These are phyloP conservation scores for Nomada goodeniana DNA, from an alignment of 2,888 invertebrate genomes.

Conservation along the genomic window DNA sequence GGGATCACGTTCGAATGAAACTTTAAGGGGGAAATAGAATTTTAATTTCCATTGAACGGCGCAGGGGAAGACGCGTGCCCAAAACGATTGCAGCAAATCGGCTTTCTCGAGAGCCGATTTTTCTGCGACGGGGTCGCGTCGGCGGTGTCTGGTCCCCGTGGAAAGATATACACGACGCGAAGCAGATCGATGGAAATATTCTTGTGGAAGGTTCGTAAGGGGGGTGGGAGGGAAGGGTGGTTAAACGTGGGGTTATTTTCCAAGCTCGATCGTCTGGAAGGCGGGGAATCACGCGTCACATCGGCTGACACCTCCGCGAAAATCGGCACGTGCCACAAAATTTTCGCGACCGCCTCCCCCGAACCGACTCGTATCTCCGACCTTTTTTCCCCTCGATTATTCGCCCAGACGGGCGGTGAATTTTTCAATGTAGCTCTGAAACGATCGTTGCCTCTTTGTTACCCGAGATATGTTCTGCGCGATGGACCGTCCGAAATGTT, in stretches of 20 bases:
- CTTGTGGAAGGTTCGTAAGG: neutral
- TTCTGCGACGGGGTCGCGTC: conserved; percentile 17
- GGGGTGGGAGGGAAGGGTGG: conserved; percentile 11
- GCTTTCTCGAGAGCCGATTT: conserved; percentile 56
- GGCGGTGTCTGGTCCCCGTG: conserved; percentile 37
- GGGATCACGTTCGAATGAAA: neutral
- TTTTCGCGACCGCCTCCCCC: conserved; percentile 27
- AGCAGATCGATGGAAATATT: conserved; percentile 47
- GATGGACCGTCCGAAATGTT: too few species aligned
- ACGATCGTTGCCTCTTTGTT: neutral
- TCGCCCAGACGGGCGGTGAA: neutral
- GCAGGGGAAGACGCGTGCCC: conserved; percentile 22
- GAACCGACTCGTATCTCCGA: conserved; percentile 15
- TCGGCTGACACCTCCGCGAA: conserved; percentile 56
- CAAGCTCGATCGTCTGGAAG: conserved; percentile 51
- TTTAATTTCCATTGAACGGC: conserved; percentile 25
- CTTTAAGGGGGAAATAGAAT: conserved; percentile 3
- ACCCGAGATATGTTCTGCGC: too few species aligned
- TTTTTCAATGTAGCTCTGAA: neutral
- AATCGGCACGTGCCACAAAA: conserved; percentile 67
- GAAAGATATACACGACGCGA: conserved; percentile 47
- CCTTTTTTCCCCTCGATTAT: conserved; percentile 13
- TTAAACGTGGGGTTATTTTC: conserved; percentile 47
- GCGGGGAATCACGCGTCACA: conserved; percentile 60
- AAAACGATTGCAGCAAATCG: conserved; percentile 42